Evolutionary conservation across 2,888 invertebrate species (phyloP).

Genomic region (Cryptocheilus praepositus): DNA sequence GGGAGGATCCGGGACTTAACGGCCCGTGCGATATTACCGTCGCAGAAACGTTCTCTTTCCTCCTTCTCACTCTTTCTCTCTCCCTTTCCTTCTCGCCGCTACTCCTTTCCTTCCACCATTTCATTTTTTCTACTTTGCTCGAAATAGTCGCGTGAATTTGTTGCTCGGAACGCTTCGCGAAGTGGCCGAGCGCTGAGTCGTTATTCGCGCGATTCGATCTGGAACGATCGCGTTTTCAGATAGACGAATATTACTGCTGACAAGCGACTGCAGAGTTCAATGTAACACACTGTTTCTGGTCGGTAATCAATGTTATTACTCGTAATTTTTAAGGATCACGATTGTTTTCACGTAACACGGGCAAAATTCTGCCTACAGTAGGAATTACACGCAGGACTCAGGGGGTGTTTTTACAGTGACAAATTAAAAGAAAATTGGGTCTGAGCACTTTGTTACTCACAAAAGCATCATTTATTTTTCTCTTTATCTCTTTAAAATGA

Average conservation of each 20-base stretch:
- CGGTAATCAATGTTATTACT: too few species aligned
- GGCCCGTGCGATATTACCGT: slow-evolving; percentile 69
- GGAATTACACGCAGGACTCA: too few species aligned
- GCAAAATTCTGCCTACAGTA: too few species aligned
- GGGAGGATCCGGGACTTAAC: slow-evolving; percentile 68
- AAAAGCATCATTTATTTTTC: slow-evolving; percentile 75
- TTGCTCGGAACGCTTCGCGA: slow-evolving; percentile 15
- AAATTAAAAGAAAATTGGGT: not conserved
- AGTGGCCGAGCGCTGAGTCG: too few species aligned
- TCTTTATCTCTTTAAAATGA: slow-evolving; percentile 71
- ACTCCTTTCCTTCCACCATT: slow-evolving; percentile 4
- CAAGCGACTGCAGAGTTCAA: too few species aligned
- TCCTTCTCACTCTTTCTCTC: slow-evolving; percentile 10
- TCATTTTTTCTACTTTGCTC: slow-evolving; percentile 32
- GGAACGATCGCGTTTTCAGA: too few species aligned
- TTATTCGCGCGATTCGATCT: too few species aligned
- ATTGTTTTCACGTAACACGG: too few species aligned
- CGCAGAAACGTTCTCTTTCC: slow-evolving; percentile 48
- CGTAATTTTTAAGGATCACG: too few species aligned
- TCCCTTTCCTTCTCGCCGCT: slow-evolving; percentile 25
- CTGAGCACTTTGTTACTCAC: slow-evolving; percentile 64
- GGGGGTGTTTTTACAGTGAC: too few species aligned
- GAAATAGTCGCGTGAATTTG: slow-evolving; percentile 56
- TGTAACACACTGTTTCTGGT: too few species aligned
- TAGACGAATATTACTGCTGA: too few species aligned